phyloP scores from a whole-genome alignment of 1,140 invertebrate species.

The Olivierus martensii region DNA sequence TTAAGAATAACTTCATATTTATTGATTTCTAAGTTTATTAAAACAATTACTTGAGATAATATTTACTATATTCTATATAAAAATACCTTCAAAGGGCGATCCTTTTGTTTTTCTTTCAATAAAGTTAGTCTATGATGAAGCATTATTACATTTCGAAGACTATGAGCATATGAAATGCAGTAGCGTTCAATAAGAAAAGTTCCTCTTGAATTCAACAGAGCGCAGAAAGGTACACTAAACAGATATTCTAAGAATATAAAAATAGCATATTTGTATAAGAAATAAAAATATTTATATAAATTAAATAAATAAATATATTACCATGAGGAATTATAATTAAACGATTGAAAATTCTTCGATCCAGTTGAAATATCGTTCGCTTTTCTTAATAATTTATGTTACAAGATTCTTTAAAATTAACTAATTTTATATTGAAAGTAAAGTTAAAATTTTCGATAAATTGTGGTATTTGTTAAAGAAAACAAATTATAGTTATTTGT shows the following conservation, averaged over 20 bases:
- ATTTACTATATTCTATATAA: no score
- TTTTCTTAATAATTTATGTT: no score
- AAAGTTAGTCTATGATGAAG: neutral
- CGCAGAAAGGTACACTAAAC: neutral
- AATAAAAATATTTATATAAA: neutral
- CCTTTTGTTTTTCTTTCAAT: neutral
- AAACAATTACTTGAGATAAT: no score
- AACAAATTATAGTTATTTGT: no score
- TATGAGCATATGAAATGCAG: neutral
- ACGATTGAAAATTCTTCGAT: no score
- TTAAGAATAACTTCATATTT: no score
- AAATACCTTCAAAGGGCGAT: neutral
- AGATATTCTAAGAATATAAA: neutral
- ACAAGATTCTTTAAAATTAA: no score
- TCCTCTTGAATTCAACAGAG: neutral
- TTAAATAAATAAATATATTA: neutral
- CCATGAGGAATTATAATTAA: conserved; percentile 2
- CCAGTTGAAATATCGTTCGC: no score
- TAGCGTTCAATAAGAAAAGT: neutral
- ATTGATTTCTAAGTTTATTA: no score
- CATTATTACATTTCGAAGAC: neutral
- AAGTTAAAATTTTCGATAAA: no score
- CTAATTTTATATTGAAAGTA: no score
- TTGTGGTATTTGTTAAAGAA: no score
- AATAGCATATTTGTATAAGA: neutral